A percentile compares a stretch with the other conserved stretches of the same genome.
phyloP scores from a whole-genome alignment of 1,140 invertebrate species.

The Stegodyphus mimosarum region DNA sequence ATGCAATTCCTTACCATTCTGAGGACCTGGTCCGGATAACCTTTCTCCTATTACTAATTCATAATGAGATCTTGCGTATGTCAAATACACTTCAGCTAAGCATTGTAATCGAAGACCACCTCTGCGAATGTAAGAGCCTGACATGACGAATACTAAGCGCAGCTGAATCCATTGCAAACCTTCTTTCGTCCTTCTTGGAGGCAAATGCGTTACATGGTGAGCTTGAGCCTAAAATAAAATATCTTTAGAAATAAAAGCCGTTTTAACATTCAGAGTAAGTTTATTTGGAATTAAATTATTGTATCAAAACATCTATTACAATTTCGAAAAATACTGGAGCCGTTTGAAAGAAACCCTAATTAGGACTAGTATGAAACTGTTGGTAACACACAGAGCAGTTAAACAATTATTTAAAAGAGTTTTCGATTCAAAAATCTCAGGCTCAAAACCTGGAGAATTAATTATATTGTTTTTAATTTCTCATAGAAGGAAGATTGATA shows the following conservation, averaged over 20 bases:
- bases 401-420: no score
- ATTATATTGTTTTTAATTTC: no score
- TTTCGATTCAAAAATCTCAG: no score
- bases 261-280: background rate
- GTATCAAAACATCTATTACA: background rate
- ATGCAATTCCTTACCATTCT: conserved; percentile 28
- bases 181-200: conserved; percentile 40
- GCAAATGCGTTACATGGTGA: conserved; percentile 38
- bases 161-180: conserved; percentile 56
- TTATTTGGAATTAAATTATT: background rate
- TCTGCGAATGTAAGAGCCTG: conserved; percentile 22
- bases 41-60: conserved; percentile 57
- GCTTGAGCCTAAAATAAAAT: conserved; percentile 32
- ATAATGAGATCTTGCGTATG: conserved; percentile 37
- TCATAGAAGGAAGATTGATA: no score
- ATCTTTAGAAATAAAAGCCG: background rate
- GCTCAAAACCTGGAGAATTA: no score
- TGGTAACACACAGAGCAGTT: no score
- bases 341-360: no score
- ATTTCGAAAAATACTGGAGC: background rate
- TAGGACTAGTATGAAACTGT: no score
- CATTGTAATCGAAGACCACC: conserved; percentile 44
- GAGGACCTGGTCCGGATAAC: conserved; percentile 49
- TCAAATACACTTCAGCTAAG: conserved; percentile 46
- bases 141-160: conserved; percentile 35